These are phyloP conservation scores for Therioaphis trifolii DNA, from an alignment of 2,888 invertebrate genomes.

Conservation along the genomic window DNA sequence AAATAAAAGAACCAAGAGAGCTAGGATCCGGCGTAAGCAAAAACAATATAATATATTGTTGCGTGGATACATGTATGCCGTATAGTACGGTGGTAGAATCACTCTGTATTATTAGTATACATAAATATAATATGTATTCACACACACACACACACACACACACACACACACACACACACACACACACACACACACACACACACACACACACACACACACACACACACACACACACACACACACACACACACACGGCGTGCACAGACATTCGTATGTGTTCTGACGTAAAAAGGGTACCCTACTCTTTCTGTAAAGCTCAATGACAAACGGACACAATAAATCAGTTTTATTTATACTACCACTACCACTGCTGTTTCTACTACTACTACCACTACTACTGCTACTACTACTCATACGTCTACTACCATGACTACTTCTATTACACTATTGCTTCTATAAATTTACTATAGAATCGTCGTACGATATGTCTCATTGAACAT, in stretches of 20 bases:
- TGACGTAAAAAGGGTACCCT: constrained; percentile 45
- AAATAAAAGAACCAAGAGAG: not conserved
- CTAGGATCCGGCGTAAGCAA: constrained; percentile 13
- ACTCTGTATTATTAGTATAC: constrained; percentile 46
- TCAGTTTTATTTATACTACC: constrained; percentile 55
- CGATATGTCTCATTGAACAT: no score
- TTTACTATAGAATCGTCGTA: no score
- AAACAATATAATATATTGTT: constrained; percentile 57
- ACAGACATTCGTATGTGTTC: not conserved
- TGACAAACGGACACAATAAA: constrained; percentile 60
- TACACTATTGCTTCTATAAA: no score
- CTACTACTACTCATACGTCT: no score
- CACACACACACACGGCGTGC: not conserved
- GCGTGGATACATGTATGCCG: no score
- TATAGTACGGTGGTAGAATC: constrained; percentile 17
- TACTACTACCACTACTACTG: not conserved
- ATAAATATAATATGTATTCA: no score
- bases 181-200: no score
- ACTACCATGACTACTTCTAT: no score
- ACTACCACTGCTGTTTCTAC: not conserved
- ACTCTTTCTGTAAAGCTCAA: constrained; percentile 50
- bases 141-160: no score
- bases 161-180: no score
- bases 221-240: no score
- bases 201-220: no score